Evolutionary conservation across 2,888 invertebrate species (phyloP).

Genomic region (Apamea crenata): DNA sequence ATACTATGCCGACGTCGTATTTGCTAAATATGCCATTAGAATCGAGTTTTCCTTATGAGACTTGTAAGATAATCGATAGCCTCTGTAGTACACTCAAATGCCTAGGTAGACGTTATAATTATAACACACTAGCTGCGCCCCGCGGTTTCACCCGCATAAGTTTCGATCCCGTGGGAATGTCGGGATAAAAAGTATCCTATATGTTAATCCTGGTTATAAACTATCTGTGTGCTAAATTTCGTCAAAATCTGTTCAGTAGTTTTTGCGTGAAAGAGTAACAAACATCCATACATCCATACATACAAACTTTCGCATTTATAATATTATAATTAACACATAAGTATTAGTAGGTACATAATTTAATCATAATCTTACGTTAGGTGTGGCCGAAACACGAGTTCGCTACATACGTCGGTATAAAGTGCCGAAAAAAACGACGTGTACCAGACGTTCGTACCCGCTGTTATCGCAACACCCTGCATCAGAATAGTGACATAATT

Average conservation of each 20-base stretch:
- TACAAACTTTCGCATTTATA: too few relatives aligned
- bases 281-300: too few relatives aligned
- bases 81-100: not conserved
- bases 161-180: too few relatives aligned
- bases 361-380: conserved; percentile 24
- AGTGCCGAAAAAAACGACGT: conserved; percentile 27
- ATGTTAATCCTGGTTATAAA: too few relatives aligned
- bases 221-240: too few relatives aligned
- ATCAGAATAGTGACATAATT: conserved; percentile 6
- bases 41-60: not conserved
- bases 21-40: not conserved
- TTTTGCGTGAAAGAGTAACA: too few relatives aligned
- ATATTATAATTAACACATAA: conserved; percentile 20
- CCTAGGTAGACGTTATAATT: not conserved
- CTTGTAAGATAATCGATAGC: not conserved
- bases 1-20: too few relatives aligned
- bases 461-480: conserved; percentile 20
- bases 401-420: not conserved
- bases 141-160: too few relatives aligned
- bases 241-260: too few relatives aligned
- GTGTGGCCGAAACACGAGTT: conserved; percentile 22
- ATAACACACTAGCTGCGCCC: too few relatives aligned
- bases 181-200: too few relatives aligned
- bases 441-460: not conserved
- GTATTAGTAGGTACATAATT: conserved; percentile 6